Evolutionary conservation across 2,888 invertebrate species (phyloP).

Genomic region (Cephus pygmeus): DNA sequence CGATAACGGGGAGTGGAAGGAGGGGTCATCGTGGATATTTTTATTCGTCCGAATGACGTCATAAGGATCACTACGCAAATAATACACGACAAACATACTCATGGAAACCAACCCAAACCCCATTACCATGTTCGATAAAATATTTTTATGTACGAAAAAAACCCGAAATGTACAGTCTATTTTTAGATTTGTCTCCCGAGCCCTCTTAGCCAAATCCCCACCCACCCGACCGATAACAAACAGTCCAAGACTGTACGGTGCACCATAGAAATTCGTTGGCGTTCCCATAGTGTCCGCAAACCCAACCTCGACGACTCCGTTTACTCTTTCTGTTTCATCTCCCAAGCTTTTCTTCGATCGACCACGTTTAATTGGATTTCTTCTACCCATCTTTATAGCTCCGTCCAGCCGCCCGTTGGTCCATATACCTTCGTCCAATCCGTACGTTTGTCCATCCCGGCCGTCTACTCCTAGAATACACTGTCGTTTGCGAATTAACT

Average conservation of each 20-base stretch:
- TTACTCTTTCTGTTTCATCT: not conserved
- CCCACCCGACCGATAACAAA: not conserved
- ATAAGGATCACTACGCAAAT: not conserved
- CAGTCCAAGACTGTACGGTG: conserved; percentile 9
- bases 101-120: not conserved
- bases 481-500: not conserved
- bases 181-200: not conserved
- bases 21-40: not conserved
- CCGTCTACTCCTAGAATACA: not conserved
- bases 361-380: conserved; percentile 11
- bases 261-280: conserved; percentile 21
- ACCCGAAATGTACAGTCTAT: not conserved
- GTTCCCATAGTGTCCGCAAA: not conserved
- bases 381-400: conserved; percentile 1
- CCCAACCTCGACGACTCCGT: not conserved
- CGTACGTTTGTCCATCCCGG: not conserved
- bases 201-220: not conserved
- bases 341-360: not conserved
- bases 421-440: not conserved
- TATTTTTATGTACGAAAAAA: not conserved
- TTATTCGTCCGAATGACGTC: not conserved
- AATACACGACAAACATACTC: not conserved
- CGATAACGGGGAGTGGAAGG: not conserved
- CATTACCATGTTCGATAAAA: not conserved
- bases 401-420: not conserved